Evolutionary conservation across 2,888 invertebrate genomes (phyloP), one percentile per base, ranked within the genome.

Genomic region (Tineola bisselliella): DNA sequence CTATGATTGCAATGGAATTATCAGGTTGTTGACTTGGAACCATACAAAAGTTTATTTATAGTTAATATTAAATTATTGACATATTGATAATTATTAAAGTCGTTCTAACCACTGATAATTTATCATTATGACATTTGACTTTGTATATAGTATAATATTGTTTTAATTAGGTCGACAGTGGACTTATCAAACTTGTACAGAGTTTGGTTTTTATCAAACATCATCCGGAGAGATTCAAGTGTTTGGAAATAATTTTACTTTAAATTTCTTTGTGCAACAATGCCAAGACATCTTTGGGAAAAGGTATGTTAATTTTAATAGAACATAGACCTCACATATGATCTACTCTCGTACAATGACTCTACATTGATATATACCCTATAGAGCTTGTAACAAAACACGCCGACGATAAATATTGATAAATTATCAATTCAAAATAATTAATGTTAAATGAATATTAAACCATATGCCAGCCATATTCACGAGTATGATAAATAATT

Each of bases 141-240:
- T 43, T 43, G 8, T n/a, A 43, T 13, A 43, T 43, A 10, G 10
- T 38, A n/a, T 12, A 38, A 38, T 38, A 38, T n/a, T 38, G 10
- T 38, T 38, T 12, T 38, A 12, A 38, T 38, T 69, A 92, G 92
- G 88, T 66, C 92, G 97, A 0, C 94, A 95, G 70, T 98, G 98
- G 98, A 92, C 90, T 63, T 98, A 96, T 76, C 98, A 98, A 81
- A 97, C 97, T 0, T 98, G 98, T 74, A 95, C 94, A 0, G 98
- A 98, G 77, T 98, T 98, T 75, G 98, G 97, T 25, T 98, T 94
- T 79, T 98, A 93, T 79, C 98, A 98, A 84, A 94, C 96, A 0
- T 95, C 97, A 0, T 90, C 91, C 0, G 89, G 88, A 3, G 84
- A 87, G 62, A 81, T 86, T 1, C 84, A 89, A 79, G 76, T 91